Conservation (phyloP, 1,140 invertebrate genomes). For the Epicauta chinensis region DNA sequence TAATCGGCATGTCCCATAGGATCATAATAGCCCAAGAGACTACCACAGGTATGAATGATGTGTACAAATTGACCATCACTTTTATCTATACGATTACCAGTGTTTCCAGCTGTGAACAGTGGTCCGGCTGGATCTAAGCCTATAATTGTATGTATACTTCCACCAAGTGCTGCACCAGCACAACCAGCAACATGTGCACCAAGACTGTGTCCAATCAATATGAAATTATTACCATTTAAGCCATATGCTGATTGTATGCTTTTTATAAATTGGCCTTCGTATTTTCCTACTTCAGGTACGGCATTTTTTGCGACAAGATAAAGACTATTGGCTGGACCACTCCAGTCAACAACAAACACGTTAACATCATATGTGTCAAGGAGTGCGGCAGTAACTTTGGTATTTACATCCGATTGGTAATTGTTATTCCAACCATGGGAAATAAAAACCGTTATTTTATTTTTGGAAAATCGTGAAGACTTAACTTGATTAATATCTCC, state of each 20-base stretch:
- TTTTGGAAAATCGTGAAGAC: conserved; percentile 14
- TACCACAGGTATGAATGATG: conserved; percentile 62
- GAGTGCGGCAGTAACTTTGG: conserved; percentile 38
- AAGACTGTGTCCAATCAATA: conserved; percentile 21
- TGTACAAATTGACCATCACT: conserved; percentile 60
- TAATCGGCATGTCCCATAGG: conserved; percentile 51
- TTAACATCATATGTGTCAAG: conserved; percentile 45
- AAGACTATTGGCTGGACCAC: conserved; percentile 31
- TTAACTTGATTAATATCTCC: conserved; percentile 9
- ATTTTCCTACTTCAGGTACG: conserved; percentile 47
- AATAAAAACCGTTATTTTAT: conserved; percentile 34
- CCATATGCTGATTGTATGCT: conserved; percentile 39
- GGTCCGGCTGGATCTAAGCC: conserved; percentile 53
- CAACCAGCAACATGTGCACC: conserved; percentile 22
- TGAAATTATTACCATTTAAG: conserved; percentile 25
- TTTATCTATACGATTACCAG: conserved; percentile 53
- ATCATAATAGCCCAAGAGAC: conserved; percentile 44
- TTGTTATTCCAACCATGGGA: conserved; percentile 42
- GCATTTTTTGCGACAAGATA: conserved; percentile 47
- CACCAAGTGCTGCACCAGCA: conserved; percentile 10
- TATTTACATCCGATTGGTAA: conserved; percentile 33
- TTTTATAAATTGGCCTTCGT: conserved; percentile 47
- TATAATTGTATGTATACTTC: conserved; percentile 13
- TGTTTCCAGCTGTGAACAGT: conserved; percentile 44
- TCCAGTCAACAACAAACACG: conserved; percentile 55